Evolutionary conservation across 2,888 invertebrate species (phyloP).

Genomic region (Agrochola lota): DNA sequence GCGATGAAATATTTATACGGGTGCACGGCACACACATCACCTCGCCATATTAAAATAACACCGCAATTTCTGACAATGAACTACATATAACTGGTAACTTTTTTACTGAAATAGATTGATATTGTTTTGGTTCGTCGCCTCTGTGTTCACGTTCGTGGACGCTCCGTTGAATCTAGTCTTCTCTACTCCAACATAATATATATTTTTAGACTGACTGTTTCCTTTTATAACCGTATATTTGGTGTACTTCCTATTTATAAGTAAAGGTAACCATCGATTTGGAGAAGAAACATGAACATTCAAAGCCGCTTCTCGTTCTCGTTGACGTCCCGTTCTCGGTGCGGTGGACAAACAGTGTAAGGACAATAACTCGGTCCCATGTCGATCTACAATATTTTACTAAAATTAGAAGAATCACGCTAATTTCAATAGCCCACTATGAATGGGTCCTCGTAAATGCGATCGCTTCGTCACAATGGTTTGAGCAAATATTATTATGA

Average conservation of each 20-base stretch:
- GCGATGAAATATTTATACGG: conserved; percentile 83
- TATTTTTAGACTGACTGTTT: neutral
- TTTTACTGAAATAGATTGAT: conserved; percentile 64
- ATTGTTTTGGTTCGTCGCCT: conserved; percentile 35
- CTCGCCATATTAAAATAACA: conserved; percentile 72
- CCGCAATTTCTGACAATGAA: conserved; percentile 66
- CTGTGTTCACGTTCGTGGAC: too few relatives aligned
- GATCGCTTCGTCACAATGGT: conserved; percentile 15
- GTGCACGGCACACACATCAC: conserved; percentile 72
- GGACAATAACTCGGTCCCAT: neutral
- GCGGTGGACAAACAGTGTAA: too few relatives aligned
- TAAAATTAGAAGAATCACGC: conserved; percentile 37
- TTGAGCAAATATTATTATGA: conserved; percentile 50
- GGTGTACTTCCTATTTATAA: neutral
- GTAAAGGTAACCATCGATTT: neutral
- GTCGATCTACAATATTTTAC: conserved; percentile 6
- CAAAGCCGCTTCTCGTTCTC: too few relatives aligned
- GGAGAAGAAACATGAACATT: neutral
- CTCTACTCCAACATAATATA: neutral
- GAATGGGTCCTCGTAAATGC: neutral
- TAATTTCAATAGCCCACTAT: conserved; percentile 33
- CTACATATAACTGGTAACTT: conserved; percentile 33
- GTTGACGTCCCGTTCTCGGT: too few relatives aligned
- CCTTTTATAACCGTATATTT: neutral
- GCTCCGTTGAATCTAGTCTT: neutral